Evolutionary conservation across 1,140 invertebrate genomes (phyloP).

Genomic region (Aphelinus certus): DNA sequence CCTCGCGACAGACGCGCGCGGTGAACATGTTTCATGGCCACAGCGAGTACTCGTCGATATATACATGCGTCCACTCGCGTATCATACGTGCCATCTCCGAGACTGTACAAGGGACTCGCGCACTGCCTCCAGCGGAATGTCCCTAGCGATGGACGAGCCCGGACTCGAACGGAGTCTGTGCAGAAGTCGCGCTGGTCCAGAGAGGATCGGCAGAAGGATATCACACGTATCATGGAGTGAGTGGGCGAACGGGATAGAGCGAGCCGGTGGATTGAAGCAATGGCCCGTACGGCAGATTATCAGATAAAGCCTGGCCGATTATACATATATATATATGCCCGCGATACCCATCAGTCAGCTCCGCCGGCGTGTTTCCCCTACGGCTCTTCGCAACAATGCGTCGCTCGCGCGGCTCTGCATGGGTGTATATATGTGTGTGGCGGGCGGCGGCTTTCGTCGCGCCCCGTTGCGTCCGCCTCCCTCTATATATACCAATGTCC

Average conservation of each 20-base stretch:
- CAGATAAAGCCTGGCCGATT: slow-evolving; percentile 47
- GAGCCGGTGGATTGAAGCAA: slow-evolving; percentile 41
- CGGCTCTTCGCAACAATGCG: neutral
- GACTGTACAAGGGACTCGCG: too few relatives aligned
- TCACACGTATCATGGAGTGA: neutral
- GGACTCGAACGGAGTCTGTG: neutral
- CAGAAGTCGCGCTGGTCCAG: too few relatives aligned
- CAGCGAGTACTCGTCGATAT: too few relatives aligned
- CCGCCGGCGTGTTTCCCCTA: slow-evolving; percentile 24
- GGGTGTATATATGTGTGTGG: slow-evolving; percentile 3
- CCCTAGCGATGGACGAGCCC: neutral
- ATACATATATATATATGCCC: slow-evolving; percentile 20
- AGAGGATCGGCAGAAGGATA: too few relatives aligned
- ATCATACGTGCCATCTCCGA: too few relatives aligned
- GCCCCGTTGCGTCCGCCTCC: neutral
- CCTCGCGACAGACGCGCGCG: too few relatives aligned
- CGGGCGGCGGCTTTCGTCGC: neutral
- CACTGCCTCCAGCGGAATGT: too few relatives aligned
- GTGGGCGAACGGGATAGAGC: neutral
- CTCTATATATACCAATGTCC: too few relatives aligned
- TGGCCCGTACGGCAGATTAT: slow-evolving; percentile 54
- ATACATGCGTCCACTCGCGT: too few relatives aligned
- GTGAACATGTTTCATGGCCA: too few relatives aligned
- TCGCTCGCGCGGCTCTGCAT: too few relatives aligned
- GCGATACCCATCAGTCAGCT: slow-evolving; percentile 30